A percentile compares a stretch with the other conserved stretches of the same genome.
These are phyloP conservation scores for Wiebesia pumilae DNA, from an alignment of 1,140 invertebrate genomes.

Conservation along the genomic window DNA sequence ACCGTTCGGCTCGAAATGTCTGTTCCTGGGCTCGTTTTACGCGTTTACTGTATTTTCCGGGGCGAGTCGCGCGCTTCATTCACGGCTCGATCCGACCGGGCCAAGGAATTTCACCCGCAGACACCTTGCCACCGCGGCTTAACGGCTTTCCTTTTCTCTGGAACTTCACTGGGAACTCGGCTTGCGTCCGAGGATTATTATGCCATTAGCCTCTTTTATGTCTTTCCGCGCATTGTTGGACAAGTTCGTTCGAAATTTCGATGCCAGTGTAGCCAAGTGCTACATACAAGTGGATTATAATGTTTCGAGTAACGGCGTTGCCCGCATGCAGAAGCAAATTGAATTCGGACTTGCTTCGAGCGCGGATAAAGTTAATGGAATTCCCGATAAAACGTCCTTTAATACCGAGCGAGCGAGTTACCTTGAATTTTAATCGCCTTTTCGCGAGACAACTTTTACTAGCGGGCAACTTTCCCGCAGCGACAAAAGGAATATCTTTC, in stretches of 20 bases:
- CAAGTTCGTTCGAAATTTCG: neutral
- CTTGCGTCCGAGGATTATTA: too few species aligned
- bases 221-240: neutral
- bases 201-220: too few species aligned
- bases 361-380: neutral
- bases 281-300: neutral
- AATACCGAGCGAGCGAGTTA: neutral
- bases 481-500: neutral
- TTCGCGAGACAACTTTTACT: neutral
- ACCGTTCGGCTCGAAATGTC: neutral
- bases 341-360: neutral
- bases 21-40: too few species aligned
- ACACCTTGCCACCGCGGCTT: neutral
- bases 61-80: neutral
- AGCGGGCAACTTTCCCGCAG: neutral
- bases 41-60: neutral
- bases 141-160: too few species aligned
- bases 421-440: neutral
- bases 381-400: neutral
- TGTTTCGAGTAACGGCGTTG: neutral
- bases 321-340: neutral
- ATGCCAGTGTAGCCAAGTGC: neutral
- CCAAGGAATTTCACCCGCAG: neutral
- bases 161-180: too few species aligned
- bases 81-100: too few species aligned